phyloP scores from a whole-genome alignment of 2,113 vertebrate species.

The Tychaedon coryphoeus region DNA sequence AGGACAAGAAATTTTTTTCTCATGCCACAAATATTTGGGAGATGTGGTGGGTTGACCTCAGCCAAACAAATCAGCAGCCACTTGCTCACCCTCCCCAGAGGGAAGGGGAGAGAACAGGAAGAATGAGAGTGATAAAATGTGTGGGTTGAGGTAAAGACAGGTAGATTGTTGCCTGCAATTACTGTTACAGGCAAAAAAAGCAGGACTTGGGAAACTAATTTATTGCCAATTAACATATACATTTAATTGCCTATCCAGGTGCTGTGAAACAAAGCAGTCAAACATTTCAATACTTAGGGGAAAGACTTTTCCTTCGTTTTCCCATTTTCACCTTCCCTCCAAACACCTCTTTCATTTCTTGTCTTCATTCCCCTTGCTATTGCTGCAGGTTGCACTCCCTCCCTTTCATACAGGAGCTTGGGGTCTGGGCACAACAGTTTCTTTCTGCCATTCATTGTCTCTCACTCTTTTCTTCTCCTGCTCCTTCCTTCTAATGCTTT shows the following conservation, averaged over 20 bases:
- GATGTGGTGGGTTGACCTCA: background rate
- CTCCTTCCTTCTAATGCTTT: background rate
- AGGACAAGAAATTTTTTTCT: background rate
- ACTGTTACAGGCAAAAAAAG: background rate
- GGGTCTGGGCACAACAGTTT: background rate
- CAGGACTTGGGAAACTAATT: background rate
- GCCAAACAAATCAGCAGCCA: background rate
- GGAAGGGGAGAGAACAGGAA: background rate
- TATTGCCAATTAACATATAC: background rate
- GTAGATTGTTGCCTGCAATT: background rate
- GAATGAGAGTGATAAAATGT: background rate
- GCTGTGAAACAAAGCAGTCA: background rate
- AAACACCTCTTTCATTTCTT: background rate
- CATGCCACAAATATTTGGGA: background rate
- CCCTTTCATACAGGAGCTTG: background rate
- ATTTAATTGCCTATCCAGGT: background rate
- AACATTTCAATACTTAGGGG: background rate
- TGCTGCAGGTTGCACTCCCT: background rate
- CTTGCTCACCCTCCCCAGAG: accelerated
- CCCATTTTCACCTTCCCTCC: background rate
- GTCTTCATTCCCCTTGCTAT: background rate
- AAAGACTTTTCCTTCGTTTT: background rate
- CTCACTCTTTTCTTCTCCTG: background rate
- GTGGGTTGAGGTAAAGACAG: background rate
- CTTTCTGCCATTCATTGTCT: background rate